Base-by-base conservation (phyloP, 2,113 vertebrate species). In the Spea bombifrons region DNA sequence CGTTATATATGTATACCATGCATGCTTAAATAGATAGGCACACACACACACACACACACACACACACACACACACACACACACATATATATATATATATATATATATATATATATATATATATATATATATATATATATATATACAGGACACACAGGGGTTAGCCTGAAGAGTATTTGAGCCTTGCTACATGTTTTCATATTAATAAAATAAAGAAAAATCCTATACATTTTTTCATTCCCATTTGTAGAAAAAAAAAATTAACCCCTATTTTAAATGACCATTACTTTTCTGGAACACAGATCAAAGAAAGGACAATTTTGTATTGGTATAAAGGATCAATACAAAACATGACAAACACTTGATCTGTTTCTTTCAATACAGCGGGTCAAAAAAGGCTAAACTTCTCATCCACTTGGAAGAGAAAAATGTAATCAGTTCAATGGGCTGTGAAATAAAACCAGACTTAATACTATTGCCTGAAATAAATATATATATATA, bases 241-340 rank as follows among this genome's bases (percentile, higher is more conserved):
- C 30, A 30, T 30, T 30, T 30, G 30, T 30, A 30, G 30, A 30
- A 30, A 30, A 30, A 30, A 30, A 30, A 30, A 30, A n/a, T n/a
- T 30, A 30, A 30, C 30, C 30, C 30, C 30, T 64, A 13, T 64
- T 64, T 30, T 64, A 64, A 64, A 64, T 64, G 61, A 64, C 17
- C 61, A 64, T 64, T 64, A 64, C 61, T 30, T 5, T 4, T 73
- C 15, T 75, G 57, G 65, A 67, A 4, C 50, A 78, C 43, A 74
- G 13, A 52, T 13, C n/a, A 46, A 73, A 82, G 50, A 81, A 82
- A 82, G 5, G 13, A 64, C 5, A 64, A 5, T 64, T 6, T 64
- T 64, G 8, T 17, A 17, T 61, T 13, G 8, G 4, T 17, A 16
- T 64, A 30, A 64, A 64, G 5, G 30, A 64, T 64, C 61, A 64